Evolutionary conservation across 2,888 invertebrate species (phyloP).

Genomic region (Andrena camellia): DNA sequence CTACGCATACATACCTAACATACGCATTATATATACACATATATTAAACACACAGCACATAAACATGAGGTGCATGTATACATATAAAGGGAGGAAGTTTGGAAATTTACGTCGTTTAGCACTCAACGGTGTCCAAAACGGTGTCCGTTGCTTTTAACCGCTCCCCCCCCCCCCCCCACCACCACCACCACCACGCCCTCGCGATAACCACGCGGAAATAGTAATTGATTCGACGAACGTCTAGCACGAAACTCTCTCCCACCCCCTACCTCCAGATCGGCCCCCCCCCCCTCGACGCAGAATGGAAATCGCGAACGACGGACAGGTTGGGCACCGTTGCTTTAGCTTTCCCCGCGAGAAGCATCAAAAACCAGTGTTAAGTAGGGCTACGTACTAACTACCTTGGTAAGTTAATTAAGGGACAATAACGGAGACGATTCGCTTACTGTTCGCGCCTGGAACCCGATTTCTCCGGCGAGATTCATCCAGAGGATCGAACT

Average conservation of each 20-base stretch:
- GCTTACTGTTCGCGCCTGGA: slow-evolving; percentile 49
- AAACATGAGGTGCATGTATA: slow-evolving; percentile 43
- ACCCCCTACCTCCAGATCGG: no score
- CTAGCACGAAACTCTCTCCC: neutral
- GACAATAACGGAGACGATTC: slow-evolving; percentile 59
- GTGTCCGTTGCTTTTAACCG: neutral
- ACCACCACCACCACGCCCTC: no score
- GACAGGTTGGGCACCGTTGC: slow-evolving; percentile 24
- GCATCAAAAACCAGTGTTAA: slow-evolving; percentile 10
- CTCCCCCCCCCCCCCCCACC: no score
- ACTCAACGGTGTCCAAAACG: slow-evolving; percentile 16
- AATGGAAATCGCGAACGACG: neutral
- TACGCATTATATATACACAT: slow-evolving; percentile 51
- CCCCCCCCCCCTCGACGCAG: no score
- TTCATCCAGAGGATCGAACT: slow-evolving; percentile 42
- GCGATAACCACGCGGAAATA: neutral
- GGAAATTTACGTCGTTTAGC: slow-evolving; percentile 18
- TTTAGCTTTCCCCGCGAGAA: slow-evolving; percentile 12
- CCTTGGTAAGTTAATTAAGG: slow-evolving; percentile 46
- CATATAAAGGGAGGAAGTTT: slow-evolving; percentile 28
- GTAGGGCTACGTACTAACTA: slow-evolving; percentile 35
- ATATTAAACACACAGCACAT: slow-evolving; percentile 45
- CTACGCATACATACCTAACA: slow-evolving; percentile 55
- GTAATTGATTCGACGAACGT: neutral
- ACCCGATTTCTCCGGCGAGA: slow-evolving; percentile 45